Evolutionary conservation across 2,888 invertebrate species (phyloP), one percentile per base, ranked within the genome.

Genomic region (Plusia festucae): DNA sequence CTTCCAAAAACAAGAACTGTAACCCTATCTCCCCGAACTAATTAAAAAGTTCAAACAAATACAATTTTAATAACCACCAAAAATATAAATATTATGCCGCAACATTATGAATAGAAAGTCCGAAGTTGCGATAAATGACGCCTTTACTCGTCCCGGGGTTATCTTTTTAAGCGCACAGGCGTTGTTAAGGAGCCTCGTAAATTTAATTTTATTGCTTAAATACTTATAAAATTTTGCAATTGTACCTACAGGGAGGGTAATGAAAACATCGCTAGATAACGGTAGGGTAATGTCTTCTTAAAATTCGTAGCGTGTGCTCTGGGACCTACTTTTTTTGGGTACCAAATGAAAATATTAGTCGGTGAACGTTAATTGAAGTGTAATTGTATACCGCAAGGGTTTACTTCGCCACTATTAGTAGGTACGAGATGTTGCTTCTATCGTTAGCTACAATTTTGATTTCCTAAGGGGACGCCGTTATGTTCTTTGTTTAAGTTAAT

Each of bases 121-220:
- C 83, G 73, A 88, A 88, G 83, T 87, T 82, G 81, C 81, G 77
- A 87, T 90, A 89, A 90, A 90, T 88, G 89, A 87, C 83, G 84
- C 79, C 85, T 84, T 77, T 88, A 88, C 86, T 85, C 85, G 85
- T 89, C 90, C 86, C 83, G 76, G 78, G 89, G 90, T 90, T 89
- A 90, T 90, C 90, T 89, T 87, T 87, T 85, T 86, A 87, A 88
- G 86, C 84, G 83, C 85, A 84, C 82, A 75, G 79, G 78, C 81
- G 85, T 86, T 84, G 82, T 86, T 79, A 81, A 82, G 84, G 86
- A 86, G 83, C 77, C 77, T 81, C 88, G 84, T 91, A 90, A 90
- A 91, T 90, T 90, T 85, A 82, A 87, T 89, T 88, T 89, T 90
- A 90, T 87, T 87, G 85, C 88, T 82, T 83, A 83, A 81, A 84